phyloP scores from a whole-genome alignment of 2,797 vertebrate genomes.

The Craterocephalus amniculus region DNA sequence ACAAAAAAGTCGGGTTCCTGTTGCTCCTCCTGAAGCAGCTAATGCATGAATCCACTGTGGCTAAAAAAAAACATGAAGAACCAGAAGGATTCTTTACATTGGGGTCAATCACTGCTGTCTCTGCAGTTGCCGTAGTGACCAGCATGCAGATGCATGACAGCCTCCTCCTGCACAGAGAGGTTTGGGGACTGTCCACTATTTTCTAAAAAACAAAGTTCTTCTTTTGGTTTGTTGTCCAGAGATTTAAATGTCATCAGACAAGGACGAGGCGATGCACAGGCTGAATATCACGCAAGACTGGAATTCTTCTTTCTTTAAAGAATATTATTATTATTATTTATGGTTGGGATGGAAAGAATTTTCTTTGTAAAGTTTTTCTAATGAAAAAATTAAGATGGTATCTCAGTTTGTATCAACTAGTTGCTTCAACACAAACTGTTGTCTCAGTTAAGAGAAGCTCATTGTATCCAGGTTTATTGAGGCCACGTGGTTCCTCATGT shows the following conservation, averaged over 20 bases:
- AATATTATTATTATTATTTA: no score
- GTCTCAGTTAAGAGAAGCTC: no score
- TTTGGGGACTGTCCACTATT: neutral
- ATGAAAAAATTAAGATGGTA: no score
- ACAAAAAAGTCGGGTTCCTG: neutral
- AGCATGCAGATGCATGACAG: neutral
- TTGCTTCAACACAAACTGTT: no score
- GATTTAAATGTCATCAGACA: neutral
- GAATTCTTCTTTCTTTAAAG: no score
- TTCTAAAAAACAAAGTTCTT: neutral
- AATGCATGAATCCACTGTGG: neutral
- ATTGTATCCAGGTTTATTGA: no score
- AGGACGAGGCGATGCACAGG: no score
- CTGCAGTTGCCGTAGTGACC: neutral
- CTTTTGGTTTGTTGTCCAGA: neutral
- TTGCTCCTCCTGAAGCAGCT: slow-evolving; percentile 4
- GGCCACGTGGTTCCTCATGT: no score
- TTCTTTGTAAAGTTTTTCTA: no score
- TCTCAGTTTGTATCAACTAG: no score
- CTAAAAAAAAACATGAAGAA: neutral
- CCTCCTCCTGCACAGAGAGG: neutral
- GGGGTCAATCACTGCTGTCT: neutral
- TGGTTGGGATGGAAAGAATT: no score
- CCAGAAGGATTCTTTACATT: neutral
- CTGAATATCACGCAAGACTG: no score